Evolutionary conservation across 2,797 vertebrate genomes (phyloP).

Genomic region (Erethizon dorsatum): DNA sequence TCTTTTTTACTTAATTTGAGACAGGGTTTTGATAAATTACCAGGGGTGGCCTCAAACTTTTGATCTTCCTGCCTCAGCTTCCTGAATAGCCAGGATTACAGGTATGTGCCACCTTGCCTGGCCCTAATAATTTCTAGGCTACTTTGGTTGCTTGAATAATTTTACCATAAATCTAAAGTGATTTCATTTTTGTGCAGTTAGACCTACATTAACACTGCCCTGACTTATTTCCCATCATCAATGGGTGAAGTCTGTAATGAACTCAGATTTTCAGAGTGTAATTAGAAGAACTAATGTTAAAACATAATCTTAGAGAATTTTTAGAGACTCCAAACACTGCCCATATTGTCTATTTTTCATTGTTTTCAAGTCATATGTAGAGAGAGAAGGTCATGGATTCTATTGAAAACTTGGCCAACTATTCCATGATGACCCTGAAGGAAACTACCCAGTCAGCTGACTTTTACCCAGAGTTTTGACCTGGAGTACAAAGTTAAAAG

Average conservation of each 20-base stretch:
- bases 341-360: conserved; percentile 34
- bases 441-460: neutral
- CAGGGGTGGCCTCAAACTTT: neutral
- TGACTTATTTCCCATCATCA: conserved; percentile 33
- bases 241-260: conserved; percentile 42
- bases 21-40: neutral
- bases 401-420: conserved; percentile 25
- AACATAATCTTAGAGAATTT: conserved; percentile 49
- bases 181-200: conserved; percentile 68
- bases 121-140: conserved; percentile 47
- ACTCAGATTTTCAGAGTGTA: conserved; percentile 4
- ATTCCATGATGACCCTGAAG: conserved; percentile 55
- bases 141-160: conserved; percentile 62
- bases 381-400: conserved; percentile 4
- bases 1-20: neutral
- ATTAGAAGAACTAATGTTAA: conserved; percentile 32
- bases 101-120: neutral
- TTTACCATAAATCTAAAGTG: conserved; percentile 63
- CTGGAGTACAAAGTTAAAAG: conserved; percentile 54
- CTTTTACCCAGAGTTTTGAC: conserved; percentile 56
- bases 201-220: neutral
- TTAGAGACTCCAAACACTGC: conserved; percentile 21
- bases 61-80: neutral
- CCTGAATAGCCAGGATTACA: neutral
- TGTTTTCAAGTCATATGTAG: conserved; percentile 58